Evolutionary conservation across 2,113 vertebrate genomes (phyloP).

Genomic region (Emydocephalus ijimae): DNA sequence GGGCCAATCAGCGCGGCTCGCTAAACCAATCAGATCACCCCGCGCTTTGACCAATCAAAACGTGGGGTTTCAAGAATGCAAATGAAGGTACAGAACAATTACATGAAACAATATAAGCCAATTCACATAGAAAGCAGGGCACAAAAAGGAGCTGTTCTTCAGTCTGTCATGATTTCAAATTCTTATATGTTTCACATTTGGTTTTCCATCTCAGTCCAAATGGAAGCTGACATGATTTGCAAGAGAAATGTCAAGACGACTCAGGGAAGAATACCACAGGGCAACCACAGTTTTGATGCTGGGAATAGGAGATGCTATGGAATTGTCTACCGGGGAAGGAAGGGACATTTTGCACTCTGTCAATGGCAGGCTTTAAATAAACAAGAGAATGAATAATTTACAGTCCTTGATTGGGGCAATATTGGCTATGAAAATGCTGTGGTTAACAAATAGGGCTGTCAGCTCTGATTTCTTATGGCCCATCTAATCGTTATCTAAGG

Average conservation of each 20-base stretch:
- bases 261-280: background rate
- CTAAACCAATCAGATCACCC: too few relatives aligned
- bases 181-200: background rate
- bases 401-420: constrained; percentile 58
- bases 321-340: constrained; percentile 25
- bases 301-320: background rate
- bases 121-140: background rate
- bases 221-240: background rate
- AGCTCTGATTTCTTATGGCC: constrained; percentile 77
- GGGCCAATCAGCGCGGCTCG: too few relatives aligned
- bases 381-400: constrained; percentile 74
- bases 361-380: constrained; percentile 69
- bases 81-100: too few relatives aligned
- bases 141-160: background rate
- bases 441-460: constrained; percentile 83
- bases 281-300: background rate
- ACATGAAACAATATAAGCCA: background rate
- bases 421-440: constrained; percentile 57
- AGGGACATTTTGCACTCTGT: constrained; percentile 65
- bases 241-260: background rate
- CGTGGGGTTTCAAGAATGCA: too few relatives aligned
- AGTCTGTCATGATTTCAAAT: background rate
- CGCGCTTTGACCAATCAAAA: too few relatives aligned
- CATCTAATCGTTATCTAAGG: constrained; percentile 81
- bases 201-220: accelerated